Evolutionary conservation across 2,888 invertebrate genomes (phyloP), one percentile per base, ranked within the genome.

Genomic region (Orchestes rusci): DNA sequence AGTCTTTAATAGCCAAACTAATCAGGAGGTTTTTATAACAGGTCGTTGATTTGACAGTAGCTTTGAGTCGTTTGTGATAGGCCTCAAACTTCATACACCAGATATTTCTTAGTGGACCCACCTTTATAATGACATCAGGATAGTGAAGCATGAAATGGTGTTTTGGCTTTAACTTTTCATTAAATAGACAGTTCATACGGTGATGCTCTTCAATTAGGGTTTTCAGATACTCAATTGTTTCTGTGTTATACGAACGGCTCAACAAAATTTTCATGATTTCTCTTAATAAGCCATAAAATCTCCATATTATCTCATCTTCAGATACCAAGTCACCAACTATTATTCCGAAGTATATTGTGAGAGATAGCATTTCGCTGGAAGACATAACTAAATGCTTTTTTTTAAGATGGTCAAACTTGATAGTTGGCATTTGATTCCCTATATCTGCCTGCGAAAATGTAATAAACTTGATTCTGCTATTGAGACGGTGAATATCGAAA

Each of bases 81-180:
- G 33, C 31, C 37, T 48, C 48, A 23, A 30, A 44, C 38, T 43
- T 23, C 33, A 45, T 45, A 3, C 31, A 35, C 45, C 48, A 51
- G 8, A 46, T 34, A 29, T 48, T 20, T 34, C 32, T 39, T 10
- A 45, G 33, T 4, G 50, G 51, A 8, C 53, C 48, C 16, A 51
- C 17, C 33, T 37, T 32, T 39, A 15, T 43, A 16, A 50, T 50
- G 17, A 48, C 32, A 8, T 8, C 18, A 15, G 50, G 33, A 36
- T 52, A 52, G 31, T 52, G 48, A 8, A 43, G 29, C 19, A 52
- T 16, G 10, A 43, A 29, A 33, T 53, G 51, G 29, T 39, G 40
- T 34, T 48, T 53, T 12, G 45, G 53, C 31, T 33, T 39, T 18
- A 53, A 37, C 5, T 38, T 29, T 16, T 36, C 33, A 23, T 43